These are phyloP conservation scores for Palythoa caribaeorum DNA, from an alignment of 92 coral and sea anemone species.

Conservation along the genomic window DNA sequence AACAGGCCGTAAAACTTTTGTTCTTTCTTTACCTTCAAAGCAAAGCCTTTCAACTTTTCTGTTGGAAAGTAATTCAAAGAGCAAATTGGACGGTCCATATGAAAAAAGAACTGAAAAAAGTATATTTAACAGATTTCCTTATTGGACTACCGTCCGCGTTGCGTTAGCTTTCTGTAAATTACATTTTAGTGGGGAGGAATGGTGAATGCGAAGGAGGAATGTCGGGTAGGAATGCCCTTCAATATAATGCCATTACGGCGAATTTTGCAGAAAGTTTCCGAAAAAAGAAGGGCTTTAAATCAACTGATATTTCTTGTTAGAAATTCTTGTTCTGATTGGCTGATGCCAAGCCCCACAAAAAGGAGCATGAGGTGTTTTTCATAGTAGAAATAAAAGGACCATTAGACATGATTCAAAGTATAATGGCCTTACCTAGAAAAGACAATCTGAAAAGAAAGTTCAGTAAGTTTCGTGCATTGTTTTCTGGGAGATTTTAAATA, in stretches of 20 bases:
- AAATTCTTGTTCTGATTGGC: neutral
- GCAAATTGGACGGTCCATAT: neutral
- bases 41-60: neutral
- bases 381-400: neutral
- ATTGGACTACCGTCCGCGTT: neutral
- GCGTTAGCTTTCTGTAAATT: neutral
- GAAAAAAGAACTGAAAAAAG: neutral
- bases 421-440: no score
- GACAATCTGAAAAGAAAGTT: no score
- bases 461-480: no score
- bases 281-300: neutral
- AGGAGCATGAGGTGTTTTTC: neutral
- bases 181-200: neutral
- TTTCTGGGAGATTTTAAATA: neutral
- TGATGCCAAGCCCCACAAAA: neutral
- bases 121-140: neutral
- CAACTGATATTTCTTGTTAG: neutral
- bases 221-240: neutral
- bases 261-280: conserved; percentile 14
- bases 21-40: neutral
- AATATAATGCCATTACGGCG: neutral
- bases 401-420: no score
- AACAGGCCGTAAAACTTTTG: neutral
- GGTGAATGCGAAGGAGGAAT: neutral
- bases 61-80: neutral